Conservation (phyloP, 2,888 invertebrate species). For the Phengaris alcon region DNA sequence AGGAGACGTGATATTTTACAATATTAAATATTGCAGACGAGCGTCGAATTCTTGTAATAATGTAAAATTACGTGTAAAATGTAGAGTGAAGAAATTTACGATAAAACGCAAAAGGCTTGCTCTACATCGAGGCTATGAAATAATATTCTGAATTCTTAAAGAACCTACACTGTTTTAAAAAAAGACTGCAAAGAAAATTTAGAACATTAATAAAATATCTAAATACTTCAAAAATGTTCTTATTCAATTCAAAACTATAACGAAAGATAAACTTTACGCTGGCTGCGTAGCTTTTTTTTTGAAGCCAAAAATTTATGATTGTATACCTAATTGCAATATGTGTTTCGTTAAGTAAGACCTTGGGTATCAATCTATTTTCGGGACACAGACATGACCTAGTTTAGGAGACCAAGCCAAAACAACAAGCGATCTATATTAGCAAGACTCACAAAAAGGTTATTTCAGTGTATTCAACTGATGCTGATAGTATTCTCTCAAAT, state of each 20-base stretch:
- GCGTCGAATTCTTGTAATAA: not conserved
- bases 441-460: not conserved
- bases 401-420: not conserved
- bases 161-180: too few species aligned
- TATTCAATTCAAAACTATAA: too few species aligned
- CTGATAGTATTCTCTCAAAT: not conserved
- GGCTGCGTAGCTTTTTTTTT: not conserved
- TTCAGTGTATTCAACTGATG: not conserved
- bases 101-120: not conserved
- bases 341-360: conserved; percentile 6
- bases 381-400: not conserved
- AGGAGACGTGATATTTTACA: not conserved
- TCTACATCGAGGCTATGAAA: not conserved
- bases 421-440: not conserved
- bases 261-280: too few species aligned
- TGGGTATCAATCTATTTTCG: not conserved
- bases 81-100: not conserved
- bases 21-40: not conserved
- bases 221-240: too few species aligned
- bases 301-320: not conserved
- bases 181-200: too few species aligned
- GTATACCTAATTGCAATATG: conserved; percentile 8
- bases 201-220: too few species aligned
- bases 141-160: not conserved
- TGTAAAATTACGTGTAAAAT: conserved; percentile 3